Evolutionary conservation across 1,140 invertebrate genomes (phyloP), one percentile per base, ranked within the genome.

Genomic region (Dermatophagoides farinae): DNA sequence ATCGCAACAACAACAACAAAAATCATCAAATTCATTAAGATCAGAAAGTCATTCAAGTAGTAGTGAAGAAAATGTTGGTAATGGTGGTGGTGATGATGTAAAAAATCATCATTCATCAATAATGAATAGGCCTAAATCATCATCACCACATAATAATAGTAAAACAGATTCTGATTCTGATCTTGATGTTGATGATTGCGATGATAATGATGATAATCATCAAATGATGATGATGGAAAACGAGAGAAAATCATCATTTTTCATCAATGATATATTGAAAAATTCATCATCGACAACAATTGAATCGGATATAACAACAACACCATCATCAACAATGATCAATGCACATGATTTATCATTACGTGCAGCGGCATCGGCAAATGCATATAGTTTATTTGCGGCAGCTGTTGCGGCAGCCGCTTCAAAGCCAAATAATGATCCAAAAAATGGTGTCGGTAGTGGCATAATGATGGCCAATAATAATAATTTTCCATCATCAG

Each of bases 211-310:
- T 20, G 25, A 38, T 11, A 55, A 55, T 25, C 5, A 31, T 40
- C 23, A 12, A 4, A 55, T 25, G 41, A 55, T 25, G 53, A 23
- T 44, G 53, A 55, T 39, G 38, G 12, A 23, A 38, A 14, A 11
- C 4, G 53, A 14, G 39, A 44, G 38, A 14, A n/a, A 11, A 55
- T 55, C 53, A n/a, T 55, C 53, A n/a, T 55, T 55, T 25, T 55
- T 55, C 25, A 55, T 55, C 38, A 55, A 55, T 44, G 53, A 55
- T 23, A 55, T 55, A 20, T 23, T 55, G 10, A 55, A 55, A 20
- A 55, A 38, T 25, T 55, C 53, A 18, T 25, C 53, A 14, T 20
- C 53, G 9, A 14, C 53, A 18, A 14, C 53, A 18, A 41, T 1
- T 23, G 53, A 38, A 12, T 23, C 25, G 8, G 10, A 54, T 8